phyloP scores from a whole-genome alignment of 2,888 invertebrate genomes.

The Drosophila tripunctata region DNA sequence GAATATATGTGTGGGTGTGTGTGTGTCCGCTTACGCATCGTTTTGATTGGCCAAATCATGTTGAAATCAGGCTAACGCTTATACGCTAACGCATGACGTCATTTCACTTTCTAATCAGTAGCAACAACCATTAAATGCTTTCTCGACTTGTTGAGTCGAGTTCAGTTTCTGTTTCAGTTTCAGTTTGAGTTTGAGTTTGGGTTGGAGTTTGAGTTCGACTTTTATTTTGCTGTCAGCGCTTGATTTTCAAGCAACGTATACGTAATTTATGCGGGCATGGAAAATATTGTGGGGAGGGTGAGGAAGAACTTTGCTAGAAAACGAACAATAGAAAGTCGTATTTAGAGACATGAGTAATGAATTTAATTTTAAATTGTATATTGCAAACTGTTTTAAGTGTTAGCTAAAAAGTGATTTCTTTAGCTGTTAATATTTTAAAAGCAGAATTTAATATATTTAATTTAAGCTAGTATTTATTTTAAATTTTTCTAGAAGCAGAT shows the following conservation, averaged over 20 bases:
- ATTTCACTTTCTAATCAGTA: slow-evolving; percentile 75
- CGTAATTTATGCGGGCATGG: slow-evolving; percentile 69
- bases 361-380: no score
- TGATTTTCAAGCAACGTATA: slow-evolving; percentile 59
- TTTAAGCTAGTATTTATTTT: no score
- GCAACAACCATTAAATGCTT: slow-evolving; percentile 49
- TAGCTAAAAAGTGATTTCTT: no score
- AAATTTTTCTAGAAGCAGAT: no score
- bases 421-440: no score
- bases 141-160: slow-evolving; percentile 17
- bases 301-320: slow-evolving; percentile 4
- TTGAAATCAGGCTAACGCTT: slow-evolving; percentile 81
- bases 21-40: slow-evolving; percentile 21
- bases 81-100: slow-evolving; percentile 71
- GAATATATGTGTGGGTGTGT: slow-evolving; percentile 2
- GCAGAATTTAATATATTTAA: no score
- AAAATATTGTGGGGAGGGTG: slow-evolving; percentile 10
- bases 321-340: no score
- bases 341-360: no score
- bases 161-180: neutral
- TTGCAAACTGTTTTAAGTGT: no score
- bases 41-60: slow-evolving; percentile 84
- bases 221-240: slow-evolving; percentile 46
- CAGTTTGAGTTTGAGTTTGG: neutral
- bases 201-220: slow-evolving; percentile 14